Evolutionary conservation across 2,888 invertebrate species (phyloP).

Genomic region (Sycophila texana): DNA sequence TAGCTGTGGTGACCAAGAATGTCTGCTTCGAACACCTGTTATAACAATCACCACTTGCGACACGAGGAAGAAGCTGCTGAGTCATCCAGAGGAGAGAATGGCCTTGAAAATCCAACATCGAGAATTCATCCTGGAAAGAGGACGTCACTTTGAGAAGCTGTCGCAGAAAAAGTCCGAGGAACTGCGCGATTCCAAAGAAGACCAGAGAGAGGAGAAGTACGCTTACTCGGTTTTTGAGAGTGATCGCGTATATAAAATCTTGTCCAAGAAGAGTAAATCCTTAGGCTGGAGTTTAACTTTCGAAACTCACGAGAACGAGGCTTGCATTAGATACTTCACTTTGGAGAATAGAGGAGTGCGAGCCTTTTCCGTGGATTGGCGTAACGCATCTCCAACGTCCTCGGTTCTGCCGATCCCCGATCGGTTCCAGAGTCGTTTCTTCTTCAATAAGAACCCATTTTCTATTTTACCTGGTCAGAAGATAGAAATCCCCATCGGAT

Average conservation of each 20-base stretch:
- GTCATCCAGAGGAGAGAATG: constrained; percentile 49
- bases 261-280: constrained; percentile 33
- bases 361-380: constrained; percentile 77
- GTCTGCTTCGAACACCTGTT: constrained; percentile 44
- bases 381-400: constrained; percentile 60
- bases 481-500: constrained; percentile 76
- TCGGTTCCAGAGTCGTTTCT: constrained; percentile 73
- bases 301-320: constrained; percentile 1
- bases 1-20: background rate
- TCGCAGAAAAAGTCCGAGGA: background rate
- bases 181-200: background rate
- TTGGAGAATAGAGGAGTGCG: constrained; percentile 78
- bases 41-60: constrained; percentile 58
- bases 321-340: constrained; percentile 63
- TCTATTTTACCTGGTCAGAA: constrained; percentile 77
- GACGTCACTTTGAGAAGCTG: constrained; percentile 22
- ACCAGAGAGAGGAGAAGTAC: constrained; percentile 28
- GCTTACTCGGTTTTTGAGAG: constrained; percentile 30
- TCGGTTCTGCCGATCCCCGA: background rate
- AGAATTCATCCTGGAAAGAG: constrained; percentile 59
- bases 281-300: constrained; percentile 62
- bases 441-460: constrained; percentile 79
- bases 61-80: background rate
- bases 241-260: constrained; percentile 23
- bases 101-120: constrained; percentile 63